phyloP scores from a whole-genome alignment of 2,888 invertebrate genomes.

The Emmelina monodactyla region DNA sequence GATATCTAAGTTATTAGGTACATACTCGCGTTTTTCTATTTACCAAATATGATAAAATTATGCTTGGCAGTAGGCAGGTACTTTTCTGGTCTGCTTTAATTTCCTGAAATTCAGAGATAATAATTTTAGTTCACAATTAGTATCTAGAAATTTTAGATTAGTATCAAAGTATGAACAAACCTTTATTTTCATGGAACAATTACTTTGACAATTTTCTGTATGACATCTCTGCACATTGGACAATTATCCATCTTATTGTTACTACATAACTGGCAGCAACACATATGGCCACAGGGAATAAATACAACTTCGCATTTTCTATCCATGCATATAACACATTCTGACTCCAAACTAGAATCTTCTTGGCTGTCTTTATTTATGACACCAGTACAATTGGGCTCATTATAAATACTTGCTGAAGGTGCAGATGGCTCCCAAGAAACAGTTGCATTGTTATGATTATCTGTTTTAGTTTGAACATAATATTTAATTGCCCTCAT shows the following conservation, averaged over 20 bases:
- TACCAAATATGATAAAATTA: too few species aligned
- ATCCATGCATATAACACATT: constrained; percentile 89
- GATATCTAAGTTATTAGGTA: too few species aligned
- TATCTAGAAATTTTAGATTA: too few species aligned
- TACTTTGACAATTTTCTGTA: constrained; percentile 75
- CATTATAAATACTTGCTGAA: constrained; percentile 20
- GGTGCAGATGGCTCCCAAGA: constrained; percentile 30
- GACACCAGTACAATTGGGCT: constrained; percentile 35
- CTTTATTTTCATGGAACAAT: constrained; percentile 51
- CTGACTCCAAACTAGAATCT: constrained; percentile 50
- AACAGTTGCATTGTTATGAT: constrained; percentile 18
- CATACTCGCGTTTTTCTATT: too few species aligned
- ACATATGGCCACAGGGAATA: constrained; percentile 88
- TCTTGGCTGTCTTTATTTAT: constrained; percentile 31
- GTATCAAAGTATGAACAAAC: too few species aligned
- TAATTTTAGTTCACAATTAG: too few species aligned
- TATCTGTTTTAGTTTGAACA: constrained; percentile 42
- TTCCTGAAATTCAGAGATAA: too few species aligned
- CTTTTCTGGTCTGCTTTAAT: too few species aligned
- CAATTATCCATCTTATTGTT: constrained; percentile 67
- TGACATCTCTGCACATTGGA: constrained; percentile 79
- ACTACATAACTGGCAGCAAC: constrained; percentile 79
- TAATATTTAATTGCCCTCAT: constrained; percentile 70
- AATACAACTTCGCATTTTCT: constrained; percentile 75
- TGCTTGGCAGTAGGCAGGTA: too few species aligned